Percentiles rank a stretch among this genome's conserved stretches.
These are phyloP conservation scores for Epirrita christyi DNA, from an alignment of 2,888 invertebrate species.

Conservation along the genomic window DNA sequence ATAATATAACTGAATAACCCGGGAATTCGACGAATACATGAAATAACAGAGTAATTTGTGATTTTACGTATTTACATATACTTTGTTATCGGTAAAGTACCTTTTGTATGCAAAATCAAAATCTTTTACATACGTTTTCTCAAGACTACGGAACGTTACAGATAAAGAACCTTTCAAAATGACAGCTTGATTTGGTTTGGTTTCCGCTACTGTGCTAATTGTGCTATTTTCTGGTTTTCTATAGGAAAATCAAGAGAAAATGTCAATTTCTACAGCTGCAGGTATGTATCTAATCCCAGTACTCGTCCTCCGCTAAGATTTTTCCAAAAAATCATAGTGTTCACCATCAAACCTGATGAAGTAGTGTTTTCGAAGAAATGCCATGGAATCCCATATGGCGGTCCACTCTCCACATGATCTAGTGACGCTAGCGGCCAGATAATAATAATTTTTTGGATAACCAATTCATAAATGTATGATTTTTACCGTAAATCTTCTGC, in stretches of 20 bases:
- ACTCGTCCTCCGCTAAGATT: conserved; percentile 47
- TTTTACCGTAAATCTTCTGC: conserved; percentile 29
- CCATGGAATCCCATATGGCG: conserved; percentile 85
- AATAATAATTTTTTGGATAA: conserved; percentile 50
- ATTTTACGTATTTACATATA: neutral
- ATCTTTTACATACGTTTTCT: conserved; percentile 10
- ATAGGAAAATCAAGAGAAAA: conserved; percentile 70
- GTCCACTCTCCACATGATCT: conserved; percentile 83
- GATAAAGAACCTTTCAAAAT: conserved; percentile 72
- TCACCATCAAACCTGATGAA: conserved; percentile 70
- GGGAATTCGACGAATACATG: neutral
- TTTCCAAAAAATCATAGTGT: conserved; percentile 47
- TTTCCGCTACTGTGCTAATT: conserved; percentile 84
- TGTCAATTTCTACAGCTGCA: conserved; percentile 82
- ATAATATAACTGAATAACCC: neutral
- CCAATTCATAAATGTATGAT: conserved; percentile 45
- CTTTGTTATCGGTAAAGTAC: neutral
- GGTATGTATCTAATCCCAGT: conserved; percentile 62
- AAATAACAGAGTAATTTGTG: neutral
- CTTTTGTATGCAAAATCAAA: neutral
- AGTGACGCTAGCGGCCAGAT: conserved; percentile 75
- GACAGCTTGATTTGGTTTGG: conserved; percentile 85
- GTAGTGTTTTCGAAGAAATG: conserved; percentile 80
- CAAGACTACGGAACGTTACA: conserved; percentile 56
- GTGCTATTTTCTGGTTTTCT: conserved; percentile 81